Evolutionary conservation across 2,888 invertebrate genomes (phyloP).

Genomic region (Panzeria rudis): DNA sequence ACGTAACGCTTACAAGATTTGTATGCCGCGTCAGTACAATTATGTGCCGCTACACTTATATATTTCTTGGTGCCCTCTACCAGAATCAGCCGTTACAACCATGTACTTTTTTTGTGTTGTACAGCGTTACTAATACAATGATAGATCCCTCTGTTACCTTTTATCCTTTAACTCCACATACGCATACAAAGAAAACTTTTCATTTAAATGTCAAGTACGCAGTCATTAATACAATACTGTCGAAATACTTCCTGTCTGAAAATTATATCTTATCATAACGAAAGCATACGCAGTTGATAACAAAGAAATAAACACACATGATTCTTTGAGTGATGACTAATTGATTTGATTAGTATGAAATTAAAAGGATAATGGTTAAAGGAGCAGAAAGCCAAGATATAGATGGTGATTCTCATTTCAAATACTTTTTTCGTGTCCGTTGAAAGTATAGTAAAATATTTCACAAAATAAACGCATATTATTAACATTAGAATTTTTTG

Average conservation of each 20-base stretch:
- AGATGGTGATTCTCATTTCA: too few species aligned
- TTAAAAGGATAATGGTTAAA: constrained; percentile 18
- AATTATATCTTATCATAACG: constrained; percentile 1
- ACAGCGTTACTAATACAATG: neutral
- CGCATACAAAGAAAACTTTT: neutral
- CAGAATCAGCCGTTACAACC: too few species aligned
- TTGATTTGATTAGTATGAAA: constrained; percentile 47
- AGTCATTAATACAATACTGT: neutral
- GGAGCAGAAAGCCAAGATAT: neutral
- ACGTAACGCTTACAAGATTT: too few species aligned
- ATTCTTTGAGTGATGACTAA: constrained; percentile 20
- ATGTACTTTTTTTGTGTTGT: neutral
- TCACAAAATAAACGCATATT: too few species aligned
- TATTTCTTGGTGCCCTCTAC: too few species aligned
- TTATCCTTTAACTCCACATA: neutral
- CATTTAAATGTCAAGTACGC: constrained; percentile 4
- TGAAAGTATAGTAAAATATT: too few species aligned
- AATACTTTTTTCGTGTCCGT: too few species aligned
- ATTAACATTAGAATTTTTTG: too few species aligned
- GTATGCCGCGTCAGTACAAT: too few species aligned
- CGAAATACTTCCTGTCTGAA: constrained; percentile 18
- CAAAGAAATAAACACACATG: neutral
- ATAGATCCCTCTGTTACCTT: too few species aligned
- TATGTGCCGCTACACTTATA: too few species aligned
- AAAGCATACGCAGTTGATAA: neutral